Base-by-base conservation (phyloP, 53 echinoderm and acorn worm genomes). In the Apostichopus leukothele region DNA sequence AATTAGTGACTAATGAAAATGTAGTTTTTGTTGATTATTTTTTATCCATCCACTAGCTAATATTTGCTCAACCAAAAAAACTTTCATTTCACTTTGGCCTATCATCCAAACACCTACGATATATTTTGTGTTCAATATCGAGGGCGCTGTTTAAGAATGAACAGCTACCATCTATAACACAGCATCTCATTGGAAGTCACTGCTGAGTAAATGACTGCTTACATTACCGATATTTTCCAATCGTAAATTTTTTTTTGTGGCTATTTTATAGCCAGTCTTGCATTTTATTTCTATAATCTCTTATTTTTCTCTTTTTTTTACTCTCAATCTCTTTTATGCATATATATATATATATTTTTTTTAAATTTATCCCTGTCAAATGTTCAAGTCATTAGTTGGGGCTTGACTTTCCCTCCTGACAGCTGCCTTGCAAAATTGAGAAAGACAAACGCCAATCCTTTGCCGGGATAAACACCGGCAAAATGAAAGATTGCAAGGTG, bases 401-500 rank as follows among this genome's bases (percentile, higher is more conserved):
- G 81, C 54, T 59, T 54, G 79, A 59, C 81, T 81, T 39, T 55
- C 54, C 81, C 81, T 54, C 54, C 57, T 81, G 81, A 81, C 81
- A 81, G 81, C 81, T 81, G 81, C 81, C 81, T 23, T 21, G 59
- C 22, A 81, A 81, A 81, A 81, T 81, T 81, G 81, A 59, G 20
- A 59, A 23, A 25, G 55, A 81, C 60, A 81, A 81, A 81, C 19
- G 81, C 81, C 39, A 79, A 79, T 79, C 79, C 79, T 53, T 79
- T 11, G 51, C 79, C 39, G 3, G 51, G 53, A 52, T 79, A 79
- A 81, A 81, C 81, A 81, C 81, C 5, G 59, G 18, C 55, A 55
- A 81, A 81, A 81, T 81, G 81, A 81, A 54, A 81, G 55, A 53
- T 71, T 71, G 71, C 18, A 71, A 71, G 71, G 71, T 81, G 81